Evolutionary conservation across 2,797 vertebrate genomes (phyloP), one percentile per base, ranked within the genome.

Genomic region (Acomys russatus): DNA sequence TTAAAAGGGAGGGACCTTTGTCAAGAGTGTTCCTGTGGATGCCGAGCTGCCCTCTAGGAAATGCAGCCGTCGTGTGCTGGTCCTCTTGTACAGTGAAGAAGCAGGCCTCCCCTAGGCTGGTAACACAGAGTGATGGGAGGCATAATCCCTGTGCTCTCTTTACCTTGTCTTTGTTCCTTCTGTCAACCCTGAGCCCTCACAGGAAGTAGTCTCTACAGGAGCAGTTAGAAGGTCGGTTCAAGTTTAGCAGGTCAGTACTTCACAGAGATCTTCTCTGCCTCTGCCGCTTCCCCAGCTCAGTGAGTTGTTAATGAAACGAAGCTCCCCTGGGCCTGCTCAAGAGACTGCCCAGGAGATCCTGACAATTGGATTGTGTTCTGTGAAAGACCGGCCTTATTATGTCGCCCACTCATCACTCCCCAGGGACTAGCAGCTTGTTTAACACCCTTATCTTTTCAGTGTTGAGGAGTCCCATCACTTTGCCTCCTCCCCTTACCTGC

Each of bases 401-500:
- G 79, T 70, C 79, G 76, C 63, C 44, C 28, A 25, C 44, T 74
- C 10, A 49, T 87, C 94, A 44, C 44, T 44, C 92, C 90, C 86
- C 23, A 30, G 33, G 82, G 95, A 83, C 70, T 8, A 3, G 56
- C 56, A 51, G 88, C 86, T 91, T 94, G 91, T 94, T 94, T 88
- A n/a, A 63, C 54, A 28, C 91, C 51, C 71, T 91, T 94, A 94
- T 92, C 93, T 93, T n/a, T 88, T 93, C 54, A 49, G 85, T 79
- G 2, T 18, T 38, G 96, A 95, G 88, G 89, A 82, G 56, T 84
- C 76, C 64, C 79, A 22, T 51, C 78, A 82, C 92, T 97, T 90
- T 94, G 85, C 61, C 95, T 92, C 78, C 93, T 97, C 56, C 61
- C 73, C 56, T 97, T 96, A 93, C 97, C 85, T 18, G 5, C 85